Conservation (phyloP, 2,113 vertebrate genomes). For the Aspiorhynchus laticeps region DNA sequence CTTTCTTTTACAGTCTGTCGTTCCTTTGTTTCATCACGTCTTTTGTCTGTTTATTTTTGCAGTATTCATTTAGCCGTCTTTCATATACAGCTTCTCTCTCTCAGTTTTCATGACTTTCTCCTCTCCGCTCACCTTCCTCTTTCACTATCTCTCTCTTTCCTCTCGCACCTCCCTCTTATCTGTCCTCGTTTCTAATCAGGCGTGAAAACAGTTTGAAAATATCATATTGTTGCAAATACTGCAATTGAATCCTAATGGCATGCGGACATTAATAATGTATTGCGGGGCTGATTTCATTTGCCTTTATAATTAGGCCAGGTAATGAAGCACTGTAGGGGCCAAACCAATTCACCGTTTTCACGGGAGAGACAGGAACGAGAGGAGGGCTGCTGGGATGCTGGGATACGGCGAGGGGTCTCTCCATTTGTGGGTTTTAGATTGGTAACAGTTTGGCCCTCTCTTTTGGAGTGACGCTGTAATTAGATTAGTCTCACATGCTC, state of each 20-base stretch:
- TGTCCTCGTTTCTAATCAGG: slow-evolving; percentile 72
- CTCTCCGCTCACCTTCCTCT: slow-evolving; percentile 13
- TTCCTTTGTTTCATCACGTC: background rate
- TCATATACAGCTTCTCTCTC: background rate
- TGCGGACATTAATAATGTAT: slow-evolving; percentile 79
- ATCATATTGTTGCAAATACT: slow-evolving; percentile 76
- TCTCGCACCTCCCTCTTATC: slow-evolving; percentile 59
- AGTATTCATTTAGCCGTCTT: background rate
- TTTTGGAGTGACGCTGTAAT: slow-evolving; percentile 78
- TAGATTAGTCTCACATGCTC: slow-evolving; percentile 79
- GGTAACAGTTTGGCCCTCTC: background rate
- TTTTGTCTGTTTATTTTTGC: background rate
- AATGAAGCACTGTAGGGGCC: slow-evolving; percentile 78
- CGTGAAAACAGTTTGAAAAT: slow-evolving; percentile 76
- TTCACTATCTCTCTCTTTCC: slow-evolving; percentile 39
- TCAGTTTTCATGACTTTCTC: background rate
- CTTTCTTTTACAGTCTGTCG: background rate
- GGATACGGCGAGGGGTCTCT: slow-evolving; percentile 58
- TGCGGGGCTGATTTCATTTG: slow-evolving; percentile 80
- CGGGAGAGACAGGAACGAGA: slow-evolving; percentile 11
- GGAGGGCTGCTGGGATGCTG: slow-evolving; percentile 36
- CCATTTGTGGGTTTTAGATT: slow-evolving; percentile 17
- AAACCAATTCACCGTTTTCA: slow-evolving; percentile 67
- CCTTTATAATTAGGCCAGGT: slow-evolving; percentile 82
- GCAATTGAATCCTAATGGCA: slow-evolving; percentile 76